Conservation (phyloP, 2,888 invertebrate genomes). For the Orthonychiurus folsomi region DNA sequence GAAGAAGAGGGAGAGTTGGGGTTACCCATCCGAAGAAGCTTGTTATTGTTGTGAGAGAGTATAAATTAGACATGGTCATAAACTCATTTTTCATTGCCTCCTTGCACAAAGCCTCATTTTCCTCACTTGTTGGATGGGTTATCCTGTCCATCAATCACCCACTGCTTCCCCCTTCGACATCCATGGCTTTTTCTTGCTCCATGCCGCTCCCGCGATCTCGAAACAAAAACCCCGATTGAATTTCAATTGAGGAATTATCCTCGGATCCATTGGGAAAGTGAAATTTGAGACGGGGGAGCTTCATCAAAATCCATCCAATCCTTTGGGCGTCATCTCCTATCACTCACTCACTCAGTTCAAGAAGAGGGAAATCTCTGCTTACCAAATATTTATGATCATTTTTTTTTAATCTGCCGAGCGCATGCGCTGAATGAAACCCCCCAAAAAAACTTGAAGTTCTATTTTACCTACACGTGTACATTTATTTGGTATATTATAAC, state of each 20-base stretch:
- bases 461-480: too few species aligned
- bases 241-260: slow-evolving; percentile 15
- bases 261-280: not conserved
- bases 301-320: not conserved
- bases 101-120: slow-evolving; percentile 33
- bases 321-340: not conserved
- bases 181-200: not conserved
- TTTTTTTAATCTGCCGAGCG: too few species aligned
- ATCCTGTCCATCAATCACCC: slow-evolving; percentile 33
- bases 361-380: too few species aligned
- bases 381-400: too few species aligned
- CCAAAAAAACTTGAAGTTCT: too few species aligned
- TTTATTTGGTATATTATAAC: too few species aligned
- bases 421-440: too few species aligned
- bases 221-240: slow-evolving; percentile 15
- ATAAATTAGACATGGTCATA: slow-evolving; percentile 35
- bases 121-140: slow-evolving; percentile 20
- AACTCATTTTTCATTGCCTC: slow-evolving; percentile 36
- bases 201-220: not conserved
- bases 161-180: not conserved
- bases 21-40: not conserved
- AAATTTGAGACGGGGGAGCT: not conserved
- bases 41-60: slow-evolving; percentile 1
- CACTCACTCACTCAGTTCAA: not conserved
- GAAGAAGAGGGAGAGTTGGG: too few species aligned